Base-by-base conservation (phyloP, 2,888 invertebrate species). In the Eumacrocentrus americanus region DNA sequence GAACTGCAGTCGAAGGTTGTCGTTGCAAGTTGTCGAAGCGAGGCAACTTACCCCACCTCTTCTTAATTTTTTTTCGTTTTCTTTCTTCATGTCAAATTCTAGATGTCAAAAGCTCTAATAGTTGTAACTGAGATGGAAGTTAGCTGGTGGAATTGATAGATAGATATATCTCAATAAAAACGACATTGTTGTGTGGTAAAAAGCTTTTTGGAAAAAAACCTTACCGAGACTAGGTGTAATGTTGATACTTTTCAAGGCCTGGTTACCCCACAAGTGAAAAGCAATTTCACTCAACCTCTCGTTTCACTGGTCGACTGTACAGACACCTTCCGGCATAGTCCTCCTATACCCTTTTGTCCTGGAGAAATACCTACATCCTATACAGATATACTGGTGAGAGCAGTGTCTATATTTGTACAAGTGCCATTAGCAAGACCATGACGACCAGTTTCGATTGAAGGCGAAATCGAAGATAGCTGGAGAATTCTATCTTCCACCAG, bases 361-460 rank as follows among this genome's bases (percentile, higher is more conserved):
- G 12, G 20, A 51, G 65, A 64, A 70, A 66, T 68, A 63, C 54
- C 42, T 47, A 34, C n/a, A 20, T 23, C 16, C 35, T 46, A 25
- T 47, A 37, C 18, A 38, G 53, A 40, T 51, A 48, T 29, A 18
- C 42, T 3, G 37, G 55, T 46, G 60, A 64, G 61, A 61, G 58
- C 62, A 63, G 47, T 55, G 66, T 69, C 62, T 67, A 67, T 65
- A 67, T 65, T 69, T 67, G 60, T 65, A 58, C 54, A 54, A 58
- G 60, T 59, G 56, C 48, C 57, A 52, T 66, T 67, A 61, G 62
- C 40, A 38, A 48, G 23, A 54, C 37, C 40, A 54, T 58, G 16
- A 25, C 11, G 4, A 48, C 22, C 22, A 9, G 16, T 7, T 29
- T 16, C 16, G 48, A 48, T 48, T 60, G 34, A 51, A 57, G 55